phyloP scores from a whole-genome alignment of 2,113 vertebrate genomes.

The Todiramphus chloris region DNA sequence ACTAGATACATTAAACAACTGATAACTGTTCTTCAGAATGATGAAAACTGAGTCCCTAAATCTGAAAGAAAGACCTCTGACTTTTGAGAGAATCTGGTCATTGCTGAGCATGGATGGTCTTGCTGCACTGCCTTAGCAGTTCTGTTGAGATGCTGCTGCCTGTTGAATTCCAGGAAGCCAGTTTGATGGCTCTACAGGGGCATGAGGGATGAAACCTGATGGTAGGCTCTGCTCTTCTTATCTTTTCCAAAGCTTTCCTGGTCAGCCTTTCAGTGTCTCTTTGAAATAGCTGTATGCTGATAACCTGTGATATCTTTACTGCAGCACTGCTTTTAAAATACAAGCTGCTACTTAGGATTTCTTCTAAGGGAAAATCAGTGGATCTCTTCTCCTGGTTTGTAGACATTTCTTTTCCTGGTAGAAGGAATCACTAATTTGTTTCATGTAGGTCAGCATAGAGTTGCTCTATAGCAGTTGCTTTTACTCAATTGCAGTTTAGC shows the following conservation, averaged over 20 bases:
- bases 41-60: background rate
- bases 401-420: background rate
- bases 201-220: background rate
- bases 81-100: background rate
- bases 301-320: background rate
- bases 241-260: background rate
- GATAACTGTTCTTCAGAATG: background rate
- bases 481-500: background rate
- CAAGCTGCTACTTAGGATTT: background rate
- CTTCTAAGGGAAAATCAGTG: background rate
- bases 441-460: background rate
- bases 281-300: background rate
- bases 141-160: background rate
- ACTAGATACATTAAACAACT: background rate
- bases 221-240: background rate
- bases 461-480: background rate
- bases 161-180: background rate
- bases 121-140: fast-evolving
- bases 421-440: background rate
- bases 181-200: background rate
- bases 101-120: background rate
- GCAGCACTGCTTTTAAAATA: background rate
- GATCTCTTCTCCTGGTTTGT: background rate
- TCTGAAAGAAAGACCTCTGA: background rate
- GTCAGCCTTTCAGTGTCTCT: background rate